phyloP scores from a whole-genome alignment of 2,113 vertebrate species.

The Sebastes schlegelii region DNA sequence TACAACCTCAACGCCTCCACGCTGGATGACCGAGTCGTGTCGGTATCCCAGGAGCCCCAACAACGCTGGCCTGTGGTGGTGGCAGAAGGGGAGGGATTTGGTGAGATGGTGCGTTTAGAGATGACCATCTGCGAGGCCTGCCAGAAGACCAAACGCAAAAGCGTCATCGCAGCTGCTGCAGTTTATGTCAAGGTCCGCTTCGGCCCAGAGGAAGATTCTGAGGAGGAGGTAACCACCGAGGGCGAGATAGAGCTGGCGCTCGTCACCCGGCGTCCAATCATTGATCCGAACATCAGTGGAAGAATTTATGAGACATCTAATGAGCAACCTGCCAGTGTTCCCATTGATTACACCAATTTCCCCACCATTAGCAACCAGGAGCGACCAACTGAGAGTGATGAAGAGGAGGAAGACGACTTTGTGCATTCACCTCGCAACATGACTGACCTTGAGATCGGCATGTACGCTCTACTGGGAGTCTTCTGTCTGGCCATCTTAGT shows the following conservation, averaged over 20 bases:
- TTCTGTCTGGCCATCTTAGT: slow-evolving; percentile 98
- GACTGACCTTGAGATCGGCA: slow-evolving; percentile 97
- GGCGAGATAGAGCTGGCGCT: slow-evolving; percentile 66
- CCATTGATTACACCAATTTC: slow-evolving; percentile 89
- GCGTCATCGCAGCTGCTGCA: slow-evolving; percentile 88
- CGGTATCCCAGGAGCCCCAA: slow-evolving; percentile 89
- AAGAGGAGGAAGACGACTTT: slow-evolving; percentile 83
- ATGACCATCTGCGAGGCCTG: slow-evolving; percentile 96
- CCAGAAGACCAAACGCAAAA: slow-evolving; percentile 98
- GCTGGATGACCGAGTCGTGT: slow-evolving; percentile 90
- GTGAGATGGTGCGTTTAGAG: slow-evolving; percentile 89
- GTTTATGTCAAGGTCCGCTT: slow-evolving; percentile 92
- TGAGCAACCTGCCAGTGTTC: slow-evolving; percentile 84
- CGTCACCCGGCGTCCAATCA: slow-evolving; percentile 84
- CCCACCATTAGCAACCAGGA: slow-evolving; percentile 90
- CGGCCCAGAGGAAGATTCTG: slow-evolving; percentile 86
- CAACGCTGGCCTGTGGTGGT: slow-evolving; percentile 89
- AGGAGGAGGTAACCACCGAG: slow-evolving; percentile 85
- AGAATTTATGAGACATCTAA: slow-evolving; percentile 80
- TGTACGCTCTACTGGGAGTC: slow-evolving; percentile 96
- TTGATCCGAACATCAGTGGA: slow-evolving; percentile 79
- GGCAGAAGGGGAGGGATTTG: slow-evolving; percentile 90
- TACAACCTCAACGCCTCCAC: slow-evolving; percentile 93
- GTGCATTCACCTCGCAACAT: slow-evolving; percentile 91
- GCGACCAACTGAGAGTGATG: slow-evolving; percentile 76